Base-by-base conservation (phyloP, 2,797 vertebrate genomes). In the Carapus acus region DNA sequence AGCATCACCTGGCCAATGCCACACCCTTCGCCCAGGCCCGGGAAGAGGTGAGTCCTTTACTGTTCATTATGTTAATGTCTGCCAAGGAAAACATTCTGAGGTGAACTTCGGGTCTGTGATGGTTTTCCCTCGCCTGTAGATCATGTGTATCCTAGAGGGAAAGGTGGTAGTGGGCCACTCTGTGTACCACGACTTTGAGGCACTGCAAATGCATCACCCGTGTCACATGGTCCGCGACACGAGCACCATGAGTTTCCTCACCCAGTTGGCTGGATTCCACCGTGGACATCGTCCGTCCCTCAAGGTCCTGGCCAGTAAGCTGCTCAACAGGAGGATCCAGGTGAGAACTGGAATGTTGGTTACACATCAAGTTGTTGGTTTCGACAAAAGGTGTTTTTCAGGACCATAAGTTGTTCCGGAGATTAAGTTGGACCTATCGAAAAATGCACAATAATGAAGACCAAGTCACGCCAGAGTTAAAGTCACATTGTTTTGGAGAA, bases 91-190 rank as follows among this genome's bases (percentile, higher is more conserved):
- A 27, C 5, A 27, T 27, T 9, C 9, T 4, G 4, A 4, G 4
- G 5, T 9, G 4, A 27, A 27, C 24, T 27, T 27, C 24, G 5
- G 4, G 5, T 9, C 9, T 9, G n/a, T 33, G n/a, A n/a, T n/a
- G n/a, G n/a, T 33, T 13, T 33, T 12, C n/a, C 52, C 21, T 58
- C 40, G 34, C 18, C 48, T 76, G 7, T 71, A 98, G 96, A 88
- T 98, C 69, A 53, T 90, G 20, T 69, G 79, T 34, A 85, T 97
- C 48, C 84, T 98, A 39, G 84, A 91, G 68, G 91, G 89, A 44
- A 98, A 95, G 75, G 82, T 95, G 43, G 87, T 98, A 13, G 87
- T 99, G 36, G 96, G 96, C 1, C 95, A 98, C 1, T 90, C 93
- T 0, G 19, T 99, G 43, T 87, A 88, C 67, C 87, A 96, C 0